Base-by-base conservation (phyloP, 1,140 invertebrate species). In the Sinonovacula constricta region DNA sequence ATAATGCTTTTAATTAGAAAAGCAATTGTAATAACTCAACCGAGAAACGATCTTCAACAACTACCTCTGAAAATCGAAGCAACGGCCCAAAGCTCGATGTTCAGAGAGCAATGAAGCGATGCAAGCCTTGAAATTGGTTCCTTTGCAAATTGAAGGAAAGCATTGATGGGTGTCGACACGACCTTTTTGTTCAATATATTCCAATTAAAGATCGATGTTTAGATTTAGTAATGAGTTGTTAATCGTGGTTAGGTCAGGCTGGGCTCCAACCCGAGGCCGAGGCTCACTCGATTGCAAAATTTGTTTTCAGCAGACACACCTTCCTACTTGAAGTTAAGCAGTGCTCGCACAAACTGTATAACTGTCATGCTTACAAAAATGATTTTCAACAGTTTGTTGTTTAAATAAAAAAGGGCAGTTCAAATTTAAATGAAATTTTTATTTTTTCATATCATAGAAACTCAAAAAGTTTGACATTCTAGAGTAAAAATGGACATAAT, bases 1-100 rank as follows among this genome's bases (percentile, higher is more conserved):
- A 57, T 70, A 70, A 70, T 70, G 45, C 57, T 70, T 70, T 70
- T 70, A 70, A 70, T 70, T 70, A 70, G 49, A 57, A 70, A 54
- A 70, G 53, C 67, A 70, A 70, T 70, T 10, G 67, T 26, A 45
- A 4, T 56, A 51, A 36, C 57, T 70, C 51, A 53, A 22, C 45
- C 67, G 67, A 39, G 67, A 70, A 70, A 70, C 67, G 31, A n/a
- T 22, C 34, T 70, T 70, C 57, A 45, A 51, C 24, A 45, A 45
- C 7, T 45, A 18, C 18, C 18, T 45, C 7, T 7, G 39, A 45
- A 45, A 45, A 45, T 45, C 39, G 39, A 45, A 45, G 7, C 7
- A 10, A 45, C 39, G 18, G 18, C 7, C 39, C 39, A 18, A 18
- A 10, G 7, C 39, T n/a, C 7, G 18, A 45, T 45, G 39, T 45